These are phyloP conservation scores for Myxocyprinus asiaticus DNA, from an alignment of 2,113 vertebrate species.

Conservation along the genomic window DNA sequence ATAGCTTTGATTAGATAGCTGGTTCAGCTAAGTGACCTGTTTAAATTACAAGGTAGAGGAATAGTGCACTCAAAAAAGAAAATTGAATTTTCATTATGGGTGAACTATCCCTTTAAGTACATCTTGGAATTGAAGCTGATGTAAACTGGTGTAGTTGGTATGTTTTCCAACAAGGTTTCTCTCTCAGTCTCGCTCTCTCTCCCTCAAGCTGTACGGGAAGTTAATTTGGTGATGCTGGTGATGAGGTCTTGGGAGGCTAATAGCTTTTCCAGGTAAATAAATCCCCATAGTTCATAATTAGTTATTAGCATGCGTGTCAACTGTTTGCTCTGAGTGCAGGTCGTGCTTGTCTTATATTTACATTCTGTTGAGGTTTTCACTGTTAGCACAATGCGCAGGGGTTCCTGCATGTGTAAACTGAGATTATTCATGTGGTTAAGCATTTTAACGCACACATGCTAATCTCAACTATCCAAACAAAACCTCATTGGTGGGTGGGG, in stretches of 20 bases:
- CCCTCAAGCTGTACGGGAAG: slow-evolving; percentile 31
- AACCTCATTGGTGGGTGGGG: too few species aligned
- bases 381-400: not conserved
- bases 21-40: too few species aligned
- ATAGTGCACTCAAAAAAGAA: too few species aligned
- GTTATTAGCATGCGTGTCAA: slow-evolving; percentile 53
- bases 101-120: too few species aligned
- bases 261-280: slow-evolving; percentile 59
- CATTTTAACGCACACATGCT: slow-evolving; percentile 8
- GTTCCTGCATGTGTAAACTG: not conserved
- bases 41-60: too few species aligned
- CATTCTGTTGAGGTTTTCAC: slow-evolving; percentile 21
- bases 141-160: not conserved
- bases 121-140: not conserved
- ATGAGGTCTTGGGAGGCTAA: slow-evolving; percentile 54
- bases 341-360: slow-evolving; percentile 32
- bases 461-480: not conserved
- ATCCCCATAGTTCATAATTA: slow-evolving; percentile 58
- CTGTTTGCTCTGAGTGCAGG: slow-evolving; percentile 39
- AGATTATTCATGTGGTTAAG: not conserved
- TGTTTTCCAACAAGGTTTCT: not conserved
- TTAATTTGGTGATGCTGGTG: slow-evolving; percentile 46
- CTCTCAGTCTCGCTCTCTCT: slow-evolving; percentile 3
- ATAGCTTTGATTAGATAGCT: too few species aligned
- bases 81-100: too few species aligned